Conservation (phyloP, 1,140 invertebrate genomes). For the Bombus consobrinus region DNA sequence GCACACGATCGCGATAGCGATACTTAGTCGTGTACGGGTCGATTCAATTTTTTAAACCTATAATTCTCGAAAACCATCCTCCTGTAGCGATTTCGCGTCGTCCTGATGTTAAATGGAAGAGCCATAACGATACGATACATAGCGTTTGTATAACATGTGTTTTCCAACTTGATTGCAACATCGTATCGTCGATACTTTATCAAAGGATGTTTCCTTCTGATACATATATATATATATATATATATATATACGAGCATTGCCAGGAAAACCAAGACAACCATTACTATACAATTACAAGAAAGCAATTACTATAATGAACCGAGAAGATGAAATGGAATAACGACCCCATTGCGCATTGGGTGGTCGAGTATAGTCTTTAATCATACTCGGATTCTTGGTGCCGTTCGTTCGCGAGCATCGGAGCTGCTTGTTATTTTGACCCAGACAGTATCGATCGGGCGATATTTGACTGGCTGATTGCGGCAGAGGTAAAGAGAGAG, state of each 20-base stretch:
- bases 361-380: not conserved
- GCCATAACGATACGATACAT: not conserved
- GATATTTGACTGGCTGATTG: conserved; percentile 46
- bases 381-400: not conserved
- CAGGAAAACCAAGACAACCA: not conserved
- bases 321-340: not conserved
- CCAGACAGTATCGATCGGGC: conserved; percentile 36
- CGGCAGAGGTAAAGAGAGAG: not conserved
- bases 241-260: too few species aligned
- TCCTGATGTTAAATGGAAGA: not conserved
- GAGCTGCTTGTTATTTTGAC: conserved; percentile 25
- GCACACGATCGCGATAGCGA: too few species aligned
- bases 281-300: not conserved
- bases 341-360: not conserved
- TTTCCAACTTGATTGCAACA: not conserved
- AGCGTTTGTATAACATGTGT: not conserved
- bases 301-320: conserved; percentile 24
- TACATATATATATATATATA: too few species aligned
- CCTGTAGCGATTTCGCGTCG: too few species aligned
- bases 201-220: not conserved
- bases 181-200: not conserved
- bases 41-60: too few species aligned
- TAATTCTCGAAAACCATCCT: too few species aligned
- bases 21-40: too few species aligned
- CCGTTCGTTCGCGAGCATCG: not conserved